Evolutionary conservation across 92 coral and sea anemone species (phyloP).

Genomic region (Parazoanthus swiftii): DNA sequence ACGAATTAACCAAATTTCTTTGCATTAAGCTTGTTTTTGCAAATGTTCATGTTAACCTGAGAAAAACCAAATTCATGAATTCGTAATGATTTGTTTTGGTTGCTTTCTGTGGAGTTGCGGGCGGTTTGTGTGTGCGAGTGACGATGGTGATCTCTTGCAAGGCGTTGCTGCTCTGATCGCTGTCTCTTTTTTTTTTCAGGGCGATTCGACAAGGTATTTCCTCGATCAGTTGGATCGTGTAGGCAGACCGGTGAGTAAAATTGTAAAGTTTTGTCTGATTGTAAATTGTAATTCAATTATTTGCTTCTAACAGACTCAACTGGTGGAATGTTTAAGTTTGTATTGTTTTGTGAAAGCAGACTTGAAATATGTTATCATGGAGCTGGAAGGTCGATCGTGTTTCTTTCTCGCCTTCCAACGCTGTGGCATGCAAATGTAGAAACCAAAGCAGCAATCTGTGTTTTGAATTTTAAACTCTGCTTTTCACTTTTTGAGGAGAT

Average conservation of each 20-base stretch:
- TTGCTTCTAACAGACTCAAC: conserved; percentile 45
- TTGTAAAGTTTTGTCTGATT: conserved; percentile 40
- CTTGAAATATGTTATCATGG: not conserved
- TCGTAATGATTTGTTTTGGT: conserved; percentile 47
- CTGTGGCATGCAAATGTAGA: not conserved
- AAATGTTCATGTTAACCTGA: conserved; percentile 31
- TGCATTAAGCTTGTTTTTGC: conserved; percentile 35
- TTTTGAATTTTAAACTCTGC: conserved; percentile 11
- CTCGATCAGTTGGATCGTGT: conserved; percentile 93
- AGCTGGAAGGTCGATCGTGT: not conserved
- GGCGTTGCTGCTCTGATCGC: conserved; percentile 45
- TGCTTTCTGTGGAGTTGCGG: conserved; percentile 47
- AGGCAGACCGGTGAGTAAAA: conserved; percentile 90
- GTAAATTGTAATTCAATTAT: conserved; percentile 60
- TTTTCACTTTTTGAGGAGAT: not conserved
- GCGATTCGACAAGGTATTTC: conserved; percentile 97
- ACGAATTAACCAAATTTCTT: conserved; percentile 25
- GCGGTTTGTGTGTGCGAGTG: conserved; percentile 16
- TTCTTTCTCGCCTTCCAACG: conserved; percentile 16
- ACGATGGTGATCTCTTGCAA: conserved; percentile 33
- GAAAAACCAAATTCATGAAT: conserved; percentile 45
- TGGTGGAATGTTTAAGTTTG: conserved; percentile 48
- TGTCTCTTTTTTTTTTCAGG: conserved; percentile 62
- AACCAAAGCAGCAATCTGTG: conserved; percentile 7
- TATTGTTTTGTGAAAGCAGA: conserved; percentile 30